Evolutionary conservation across 1,140 invertebrate genomes (phyloP), one percentile per base, ranked within the genome.

Genomic region (Drosophila lacteicornis): DNA sequence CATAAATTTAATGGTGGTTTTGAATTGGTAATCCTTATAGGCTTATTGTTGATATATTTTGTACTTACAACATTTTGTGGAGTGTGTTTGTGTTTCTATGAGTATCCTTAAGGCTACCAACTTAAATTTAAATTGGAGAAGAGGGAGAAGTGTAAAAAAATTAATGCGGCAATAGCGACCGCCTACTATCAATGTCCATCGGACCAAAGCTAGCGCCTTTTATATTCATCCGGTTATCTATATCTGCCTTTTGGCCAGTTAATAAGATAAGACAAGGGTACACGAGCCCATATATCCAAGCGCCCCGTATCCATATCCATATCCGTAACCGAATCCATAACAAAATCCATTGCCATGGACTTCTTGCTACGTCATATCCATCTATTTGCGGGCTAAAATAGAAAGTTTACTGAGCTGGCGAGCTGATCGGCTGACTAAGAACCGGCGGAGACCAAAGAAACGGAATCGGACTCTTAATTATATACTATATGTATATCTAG

Each of bases 21-120:
- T 2, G 3, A 50, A 8, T 45, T 19, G 5, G 12, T 42, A 42
- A 27, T 22, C 27, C 25, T 53, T 30, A 13, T 19, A 33, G 25
- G 4, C 27, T 30, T 25, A 9, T 19, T 13, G 0, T 19, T 27
- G 4, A 27, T 49, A 15, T 33, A 15, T 43, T 19, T 19, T 45
- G 11, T 58, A 81, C 82, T 81, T 85, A 85, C 82, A 56, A 57
- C 82, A 85, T 85, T 79, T 42, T 78, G 51, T 46, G 17, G 1
- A 11, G 13, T 15, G 0, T 55, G 36, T 50, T 42, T 40, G 42
- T 60, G 9, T 36, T 36, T 25, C 4, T 27, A 6, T 53, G 40
- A 17, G 17, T 50, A 70, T 75, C 70, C 70, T 75, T 81, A 69
- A 13, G 43, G 45, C 40, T 62, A 38, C 53, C n/a, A 36, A 27